phyloP scores from a whole-genome alignment of 2,888 invertebrate species.

The Ophraella communa region DNA sequence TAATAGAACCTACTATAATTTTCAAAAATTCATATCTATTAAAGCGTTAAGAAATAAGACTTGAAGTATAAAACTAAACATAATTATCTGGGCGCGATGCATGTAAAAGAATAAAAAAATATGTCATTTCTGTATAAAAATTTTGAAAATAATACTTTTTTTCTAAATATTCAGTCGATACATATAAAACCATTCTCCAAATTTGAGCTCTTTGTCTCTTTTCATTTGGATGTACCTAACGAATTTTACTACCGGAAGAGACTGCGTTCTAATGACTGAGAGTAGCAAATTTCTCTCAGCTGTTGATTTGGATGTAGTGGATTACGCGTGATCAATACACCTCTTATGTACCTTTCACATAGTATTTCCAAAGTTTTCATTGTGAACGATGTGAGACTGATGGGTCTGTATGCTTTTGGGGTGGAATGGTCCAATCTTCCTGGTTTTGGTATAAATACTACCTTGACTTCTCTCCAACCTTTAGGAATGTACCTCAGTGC shows the following conservation, averaged over 20 bases:
- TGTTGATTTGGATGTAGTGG: too few species aligned
- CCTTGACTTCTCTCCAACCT: too few species aligned
- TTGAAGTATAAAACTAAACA: background rate
- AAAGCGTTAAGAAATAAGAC: background rate
- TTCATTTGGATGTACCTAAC: background rate
- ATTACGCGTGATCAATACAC: too few species aligned
- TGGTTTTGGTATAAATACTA: too few species aligned
- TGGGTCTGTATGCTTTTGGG: too few species aligned
- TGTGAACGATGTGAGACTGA: too few species aligned
- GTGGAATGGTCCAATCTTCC: too few species aligned
- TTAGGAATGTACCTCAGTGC: too few species aligned
- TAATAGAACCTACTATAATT: background rate
- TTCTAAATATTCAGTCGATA: background rate
- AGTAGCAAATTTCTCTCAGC: too few species aligned
- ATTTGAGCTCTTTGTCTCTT: background rate
- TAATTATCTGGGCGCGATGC: background rate
- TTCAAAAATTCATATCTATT: background rate
- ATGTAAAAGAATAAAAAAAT: background rate
- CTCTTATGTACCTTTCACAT: too few species aligned
- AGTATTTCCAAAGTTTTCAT: too few species aligned
- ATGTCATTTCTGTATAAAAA: background rate
- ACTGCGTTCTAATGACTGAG: background rate
- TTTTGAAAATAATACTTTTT: background rate
- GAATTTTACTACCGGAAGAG: background rate
- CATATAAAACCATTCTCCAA: background rate